Base-by-base conservation (phyloP, 1,140 invertebrate species). In the Acromyrmex echinatior region DNA sequence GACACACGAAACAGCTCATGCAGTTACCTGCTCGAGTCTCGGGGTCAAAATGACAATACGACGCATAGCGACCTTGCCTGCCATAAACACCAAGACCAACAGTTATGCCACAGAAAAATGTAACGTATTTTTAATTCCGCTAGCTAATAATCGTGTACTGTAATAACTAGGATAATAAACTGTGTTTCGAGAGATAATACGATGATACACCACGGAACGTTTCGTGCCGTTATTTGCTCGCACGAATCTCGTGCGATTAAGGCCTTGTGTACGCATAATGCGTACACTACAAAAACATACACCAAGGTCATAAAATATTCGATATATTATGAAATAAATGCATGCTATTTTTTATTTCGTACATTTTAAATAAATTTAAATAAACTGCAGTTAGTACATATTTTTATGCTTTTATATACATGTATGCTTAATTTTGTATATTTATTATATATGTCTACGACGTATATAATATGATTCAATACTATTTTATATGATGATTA, bases 101-200 rank as follows among this genome's bases (percentile, higher is more conserved):
- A 45, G 39, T 45, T 14, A 63, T 18, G 14, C 16, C 2, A 2
- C 28, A 9, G 9, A 31, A 65, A 65, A 35, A 10, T 16, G 7
- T 35, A 31, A 65, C 28, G 62, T 65, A 65, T 35, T 65, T 28
- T 65, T 65, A 65, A 65, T 65, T 65, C 62, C 12, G 62, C 62
- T 31, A n/a, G 28, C 28, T 65, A 65, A 63, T 63, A 63, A 31
- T 65, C 2, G 62, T 10, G 3, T 6, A 18, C 28, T 65, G 28
- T 65, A 65, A 65, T 65, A 65, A 65, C 16, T 18, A n/a, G 18
- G 62, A 65, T 45, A 28, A 65, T 7, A 25, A 25, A 65, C 62
- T 31, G 16, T 25, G 16, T 18, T 65, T 65, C 16, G 28, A 65
- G 28, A 65, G 28, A 65, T 31, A 65, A 65, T 65, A 65, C 28